Evolutionary conservation across 1,140 invertebrate species (phyloP).

Genomic region (Hermetia illucens): DNA sequence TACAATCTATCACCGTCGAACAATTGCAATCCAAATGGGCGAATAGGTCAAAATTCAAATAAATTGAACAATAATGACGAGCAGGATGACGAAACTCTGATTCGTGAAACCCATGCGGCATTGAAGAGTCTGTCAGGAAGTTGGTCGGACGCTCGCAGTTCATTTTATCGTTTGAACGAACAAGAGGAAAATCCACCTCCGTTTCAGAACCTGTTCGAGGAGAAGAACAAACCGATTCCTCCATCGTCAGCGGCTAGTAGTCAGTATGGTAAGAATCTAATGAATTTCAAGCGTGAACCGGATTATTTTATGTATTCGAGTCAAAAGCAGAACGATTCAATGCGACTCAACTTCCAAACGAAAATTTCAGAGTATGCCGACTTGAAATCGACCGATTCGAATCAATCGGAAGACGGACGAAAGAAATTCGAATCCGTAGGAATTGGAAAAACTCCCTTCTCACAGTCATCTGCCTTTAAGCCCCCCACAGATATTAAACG

Average conservation of each 20-base stretch:
- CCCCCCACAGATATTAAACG: conserved; percentile 46
- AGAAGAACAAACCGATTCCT: conserved; percentile 44
- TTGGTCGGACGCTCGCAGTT: conserved; percentile 51
- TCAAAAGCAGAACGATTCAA: conserved; percentile 29
- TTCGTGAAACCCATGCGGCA: conserved; percentile 73
- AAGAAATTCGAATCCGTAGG: not conserved
- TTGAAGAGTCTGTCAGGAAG: conserved; percentile 68
- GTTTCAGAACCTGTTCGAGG: conserved; percentile 74
- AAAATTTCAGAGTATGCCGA: not conserved
- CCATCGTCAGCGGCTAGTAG: too few species aligned
- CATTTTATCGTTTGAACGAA: conserved; percentile 45
- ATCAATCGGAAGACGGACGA: not conserved
- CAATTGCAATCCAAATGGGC: conserved; percentile 21
- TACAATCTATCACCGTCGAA: conserved; percentile 34
- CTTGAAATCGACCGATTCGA: not conserved
- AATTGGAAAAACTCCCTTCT: conserved; percentile 43
- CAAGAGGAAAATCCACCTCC: conserved; percentile 61
- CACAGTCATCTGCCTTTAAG: conserved; percentile 57
- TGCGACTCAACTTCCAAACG: conserved; percentile 18
- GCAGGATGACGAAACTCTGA: conserved; percentile 62
- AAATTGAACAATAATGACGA: conserved; percentile 15
- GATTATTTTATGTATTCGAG: conserved; percentile 19
- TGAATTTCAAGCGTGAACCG: conserved; percentile 2
- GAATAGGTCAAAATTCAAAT: too few species aligned
- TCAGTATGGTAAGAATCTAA: conserved; percentile 15